These are phyloP conservation scores for Cybosia mesomella DNA, from an alignment of 2,888 invertebrate species.

Conservation along the genomic window DNA sequence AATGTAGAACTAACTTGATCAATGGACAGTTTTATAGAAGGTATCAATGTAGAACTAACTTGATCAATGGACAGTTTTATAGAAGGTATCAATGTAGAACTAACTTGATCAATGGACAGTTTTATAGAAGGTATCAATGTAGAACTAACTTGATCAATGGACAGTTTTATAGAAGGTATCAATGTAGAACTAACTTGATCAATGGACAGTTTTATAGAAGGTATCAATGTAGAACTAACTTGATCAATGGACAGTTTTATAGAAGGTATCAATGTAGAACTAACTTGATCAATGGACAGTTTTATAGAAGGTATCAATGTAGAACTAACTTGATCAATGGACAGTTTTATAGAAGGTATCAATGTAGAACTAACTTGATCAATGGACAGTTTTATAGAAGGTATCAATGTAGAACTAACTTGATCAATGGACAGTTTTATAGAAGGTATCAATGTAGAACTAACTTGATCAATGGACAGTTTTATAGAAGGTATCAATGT, in stretches of 20 bases:
- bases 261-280: slow-evolving; percentile 33
- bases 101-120: slow-evolving; percentile 35
- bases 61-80: slow-evolving; percentile 37
- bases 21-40: slow-evolving; percentile 31
- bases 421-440: slow-evolving; percentile 37
- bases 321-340: slow-evolving; percentile 30
- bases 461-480: slow-evolving; percentile 35
- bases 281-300: slow-evolving; percentile 35
- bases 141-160: slow-evolving; percentile 30
- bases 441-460: slow-evolving; percentile 33
- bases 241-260: slow-evolving; percentile 37
- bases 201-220: slow-evolving; percentile 31
- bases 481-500: slow-evolving; percentile 36
- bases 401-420: slow-evolving; percentile 33
- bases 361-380: slow-evolving; percentile 31
- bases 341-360: slow-evolving; percentile 36
- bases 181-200: slow-evolving; percentile 31
- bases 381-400: slow-evolving; percentile 31
- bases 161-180: slow-evolving; percentile 36
- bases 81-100: slow-evolving; percentile 33
- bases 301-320: slow-evolving; percentile 36
- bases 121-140: slow-evolving; percentile 36
- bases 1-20: slow-evolving; percentile 31
- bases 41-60: slow-evolving; percentile 33
- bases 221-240: slow-evolving; percentile 33